Conservation (phyloP, 2,797 vertebrate genomes). For the Rhynchotus rufescens region DNA sequence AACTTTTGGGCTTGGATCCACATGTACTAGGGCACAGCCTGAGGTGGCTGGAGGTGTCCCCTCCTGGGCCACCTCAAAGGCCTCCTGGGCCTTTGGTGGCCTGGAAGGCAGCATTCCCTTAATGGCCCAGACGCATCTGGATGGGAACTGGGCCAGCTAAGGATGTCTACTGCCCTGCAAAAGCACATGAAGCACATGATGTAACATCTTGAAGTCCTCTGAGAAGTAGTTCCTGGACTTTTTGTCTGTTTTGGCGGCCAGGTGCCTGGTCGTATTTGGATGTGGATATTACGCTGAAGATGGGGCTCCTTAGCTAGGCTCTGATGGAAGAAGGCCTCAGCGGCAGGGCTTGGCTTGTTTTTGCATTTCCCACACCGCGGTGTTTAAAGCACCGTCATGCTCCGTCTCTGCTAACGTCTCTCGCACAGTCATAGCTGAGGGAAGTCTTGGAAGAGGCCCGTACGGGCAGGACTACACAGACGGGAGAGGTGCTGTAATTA, state of each 20-base stretch:
- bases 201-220: not conserved
- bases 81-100: too few species aligned
- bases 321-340: not conserved
- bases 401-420: fast-evolving
- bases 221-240: not conserved
- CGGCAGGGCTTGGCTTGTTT: not conserved
- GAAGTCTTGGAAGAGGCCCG: not conserved
- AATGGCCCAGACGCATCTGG: not conserved
- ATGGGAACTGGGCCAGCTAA: not conserved
- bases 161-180: fast-evolving
- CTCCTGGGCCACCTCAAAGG: not conserved
- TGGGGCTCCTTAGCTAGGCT: fast-evolving
- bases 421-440: fast-evolving
- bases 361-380: not conserved
- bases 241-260: not conserved
- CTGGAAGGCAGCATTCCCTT: too few species aligned
- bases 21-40: fast-evolving
- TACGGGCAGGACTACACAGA: fast-evolving
- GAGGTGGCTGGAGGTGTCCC: not conserved
- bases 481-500: not conserved
- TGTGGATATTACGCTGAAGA: not conserved
- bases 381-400: not conserved
- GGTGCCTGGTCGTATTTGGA: not conserved
- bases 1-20: not conserved
- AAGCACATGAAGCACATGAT: not conserved